A percentile compares a stretch with the other conserved stretches of the same genome.
phyloP scores from a whole-genome alignment of 2,113 vertebrate genomes.

The Leptosomus discolor region DNA sequence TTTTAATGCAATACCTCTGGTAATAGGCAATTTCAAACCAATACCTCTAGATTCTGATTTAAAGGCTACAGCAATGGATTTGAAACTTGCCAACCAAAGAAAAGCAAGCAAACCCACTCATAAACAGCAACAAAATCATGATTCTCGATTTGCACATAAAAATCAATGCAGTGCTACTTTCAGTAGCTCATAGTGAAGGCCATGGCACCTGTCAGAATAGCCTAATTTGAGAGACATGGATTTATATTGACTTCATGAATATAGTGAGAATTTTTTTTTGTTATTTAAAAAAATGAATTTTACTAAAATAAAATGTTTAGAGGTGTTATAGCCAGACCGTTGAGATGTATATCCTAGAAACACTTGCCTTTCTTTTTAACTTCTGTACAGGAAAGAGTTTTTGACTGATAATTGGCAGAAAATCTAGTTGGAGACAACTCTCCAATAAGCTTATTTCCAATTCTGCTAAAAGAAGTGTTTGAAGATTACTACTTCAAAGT shows the following conservation, averaged over 20 bases:
- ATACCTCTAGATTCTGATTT: background rate
- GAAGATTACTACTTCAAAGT: constrained; percentile 7
- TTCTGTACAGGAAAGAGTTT: background rate
- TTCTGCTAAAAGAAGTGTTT: constrained; percentile 33
- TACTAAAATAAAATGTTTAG: background rate
- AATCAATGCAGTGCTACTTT: background rate
- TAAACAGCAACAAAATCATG: background rate
- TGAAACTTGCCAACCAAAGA: background rate
- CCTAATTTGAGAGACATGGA: background rate
- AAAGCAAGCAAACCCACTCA: background rate
- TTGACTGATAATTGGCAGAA: constrained; percentile 46
- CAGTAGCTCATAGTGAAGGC: background rate
- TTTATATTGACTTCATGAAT: background rate
- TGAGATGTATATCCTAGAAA: background rate
- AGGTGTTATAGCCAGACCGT: background rate
- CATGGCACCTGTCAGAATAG: background rate
- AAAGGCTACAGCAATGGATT: background rate
- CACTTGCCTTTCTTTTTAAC: background rate
- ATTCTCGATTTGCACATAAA: background rate
- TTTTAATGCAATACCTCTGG: background rate
- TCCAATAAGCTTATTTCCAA: constrained; percentile 8
- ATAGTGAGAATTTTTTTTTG: background rate
- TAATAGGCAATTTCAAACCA: background rate
- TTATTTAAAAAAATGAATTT: background rate
- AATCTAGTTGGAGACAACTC: background rate